Evolutionary conservation across 2,797 vertebrate genomes (phyloP).

Genomic region (Hyperoplus lanceolatus): DNA sequence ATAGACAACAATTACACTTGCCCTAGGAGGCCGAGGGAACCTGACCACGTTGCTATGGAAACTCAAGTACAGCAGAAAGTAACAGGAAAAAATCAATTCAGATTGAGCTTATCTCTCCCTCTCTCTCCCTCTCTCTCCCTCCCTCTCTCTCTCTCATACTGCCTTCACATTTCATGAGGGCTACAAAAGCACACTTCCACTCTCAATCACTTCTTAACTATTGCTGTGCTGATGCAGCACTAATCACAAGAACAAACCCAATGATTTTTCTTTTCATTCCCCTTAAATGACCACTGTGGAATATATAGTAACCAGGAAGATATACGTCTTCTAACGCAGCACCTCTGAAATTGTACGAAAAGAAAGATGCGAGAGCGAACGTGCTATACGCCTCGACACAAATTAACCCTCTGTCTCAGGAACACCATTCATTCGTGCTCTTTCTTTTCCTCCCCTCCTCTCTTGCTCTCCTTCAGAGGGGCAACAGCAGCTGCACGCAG

Average conservation of each 20-base stretch:
- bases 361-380: slow-evolving; percentile 47
- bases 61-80: slow-evolving; percentile 89
- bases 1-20: slow-evolving; percentile 89
- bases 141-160: slow-evolving; percentile 49
- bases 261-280: slow-evolving; percentile 39
- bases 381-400: slow-evolving; percentile 60
- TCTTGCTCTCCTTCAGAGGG: slow-evolving; percentile 69
- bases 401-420: slow-evolving; percentile 66
- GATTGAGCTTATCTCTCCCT: slow-evolving; percentile 81
- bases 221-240: slow-evolving; percentile 61
- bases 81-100: slow-evolving; percentile 88
- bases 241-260: slow-evolving; percentile 49
- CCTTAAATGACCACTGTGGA: slow-evolving; percentile 50
- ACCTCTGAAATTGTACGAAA: slow-evolving; percentile 47
- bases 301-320: slow-evolving; percentile 50
- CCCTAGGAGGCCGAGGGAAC: slow-evolving; percentile 87
- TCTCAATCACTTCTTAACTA: slow-evolving; percentile 74
- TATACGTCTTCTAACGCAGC: slow-evolving; percentile 25
- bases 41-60: slow-evolving; percentile 89
- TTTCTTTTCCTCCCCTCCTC: slow-evolving; percentile 60
- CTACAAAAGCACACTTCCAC: slow-evolving; percentile 69
- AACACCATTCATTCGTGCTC: slow-evolving; percentile 62
- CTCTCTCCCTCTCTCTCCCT: slow-evolving; percentile 23
- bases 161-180: slow-evolving; percentile 74
- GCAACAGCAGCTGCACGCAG: slow-evolving; percentile 83